These are phyloP conservation scores for Cottoperca gobio DNA, from an alignment of 2,797 vertebrate species.

Conservation along the genomic window DNA sequence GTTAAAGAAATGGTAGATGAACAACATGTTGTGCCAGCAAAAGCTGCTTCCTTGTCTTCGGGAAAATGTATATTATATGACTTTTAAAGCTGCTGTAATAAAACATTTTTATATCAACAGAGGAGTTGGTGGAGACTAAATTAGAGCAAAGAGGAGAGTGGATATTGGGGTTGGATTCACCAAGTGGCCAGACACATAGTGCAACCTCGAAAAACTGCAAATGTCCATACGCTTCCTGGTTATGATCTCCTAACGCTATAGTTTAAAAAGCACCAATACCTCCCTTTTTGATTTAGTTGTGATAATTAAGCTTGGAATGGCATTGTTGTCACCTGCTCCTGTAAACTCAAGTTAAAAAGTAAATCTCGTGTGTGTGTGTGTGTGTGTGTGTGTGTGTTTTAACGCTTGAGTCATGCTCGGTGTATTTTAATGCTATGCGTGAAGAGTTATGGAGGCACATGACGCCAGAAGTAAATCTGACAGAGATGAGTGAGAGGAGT, in stretches of 20 bases:
- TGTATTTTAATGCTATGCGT: not conserved
- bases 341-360: not conserved
- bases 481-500: slow-evolving; percentile 20
- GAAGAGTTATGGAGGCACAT: slow-evolving; percentile 9
- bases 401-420: not conserved
- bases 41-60: not conserved
- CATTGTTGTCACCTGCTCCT: not conserved
- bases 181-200: not conserved
- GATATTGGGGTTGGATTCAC: not conserved
- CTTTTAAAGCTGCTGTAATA: not conserved
- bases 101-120: too few species aligned
- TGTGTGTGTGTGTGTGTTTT: not conserved
- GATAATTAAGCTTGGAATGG: not conserved
- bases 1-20: slow-evolving; percentile 3
- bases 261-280: not conserved
- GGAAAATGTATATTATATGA: not conserved
- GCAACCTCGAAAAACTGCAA: not conserved
- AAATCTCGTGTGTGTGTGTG: not conserved
- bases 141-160: not conserved
- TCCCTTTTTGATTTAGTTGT: not conserved
- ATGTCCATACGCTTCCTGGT: slow-evolving; percentile 20
- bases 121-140: not conserved
- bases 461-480: slow-evolving; percentile 31
- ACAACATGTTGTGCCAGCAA: not conserved
- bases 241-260: not conserved